Percentiles rank a stretch among this genome's conserved stretches.
Conservation (phyloP, 2,888 invertebrate species). For the Dicranocentrus wangi region DNA sequence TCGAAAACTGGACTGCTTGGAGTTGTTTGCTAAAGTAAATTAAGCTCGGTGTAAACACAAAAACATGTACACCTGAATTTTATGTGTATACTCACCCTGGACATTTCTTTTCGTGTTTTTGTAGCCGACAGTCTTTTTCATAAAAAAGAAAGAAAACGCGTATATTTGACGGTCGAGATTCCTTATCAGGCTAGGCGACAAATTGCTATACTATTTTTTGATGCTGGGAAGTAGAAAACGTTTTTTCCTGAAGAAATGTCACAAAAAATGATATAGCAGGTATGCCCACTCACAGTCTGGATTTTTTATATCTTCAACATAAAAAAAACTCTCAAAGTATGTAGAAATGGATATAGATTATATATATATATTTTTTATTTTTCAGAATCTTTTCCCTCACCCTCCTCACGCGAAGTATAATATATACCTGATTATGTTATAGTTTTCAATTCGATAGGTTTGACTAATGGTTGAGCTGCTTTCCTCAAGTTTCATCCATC, state of each 20-base stretch:
- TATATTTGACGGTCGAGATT: slow-evolving; percentile 20
- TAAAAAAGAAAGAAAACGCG: background rate
- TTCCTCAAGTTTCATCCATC: slow-evolving; percentile 46
- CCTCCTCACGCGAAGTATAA: too few species aligned
- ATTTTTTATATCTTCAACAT: too few species aligned
- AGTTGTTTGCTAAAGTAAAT: slow-evolving; percentile 42
- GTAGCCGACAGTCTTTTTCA: background rate
- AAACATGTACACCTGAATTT: background rate
- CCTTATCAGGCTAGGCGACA: slow-evolving; percentile 45
- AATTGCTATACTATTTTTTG: slow-evolving; percentile 24
- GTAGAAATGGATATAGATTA: too few species aligned
- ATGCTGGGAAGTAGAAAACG: background rate
- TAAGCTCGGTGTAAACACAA: slow-evolving; percentile 39
- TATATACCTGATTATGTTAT: slow-evolving; percentile 14
- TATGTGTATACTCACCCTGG: too few species aligned
- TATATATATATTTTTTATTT: too few species aligned
- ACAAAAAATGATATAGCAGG: background rate
- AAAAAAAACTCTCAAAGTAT: too few species aligned
- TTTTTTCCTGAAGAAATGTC: background rate
- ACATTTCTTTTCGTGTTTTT: background rate
- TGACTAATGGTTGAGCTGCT: slow-evolving; percentile 53
- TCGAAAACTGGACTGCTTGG: slow-evolving; percentile 30
- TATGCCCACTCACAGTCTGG: too few species aligned
- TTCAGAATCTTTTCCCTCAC: too few species aligned
- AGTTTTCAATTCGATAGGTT: slow-evolving; percentile 39